Evolutionary conservation across 2,888 invertebrate species (phyloP), one percentile per base, ranked within the genome.

Genomic region (Drosophila gaucha): DNA sequence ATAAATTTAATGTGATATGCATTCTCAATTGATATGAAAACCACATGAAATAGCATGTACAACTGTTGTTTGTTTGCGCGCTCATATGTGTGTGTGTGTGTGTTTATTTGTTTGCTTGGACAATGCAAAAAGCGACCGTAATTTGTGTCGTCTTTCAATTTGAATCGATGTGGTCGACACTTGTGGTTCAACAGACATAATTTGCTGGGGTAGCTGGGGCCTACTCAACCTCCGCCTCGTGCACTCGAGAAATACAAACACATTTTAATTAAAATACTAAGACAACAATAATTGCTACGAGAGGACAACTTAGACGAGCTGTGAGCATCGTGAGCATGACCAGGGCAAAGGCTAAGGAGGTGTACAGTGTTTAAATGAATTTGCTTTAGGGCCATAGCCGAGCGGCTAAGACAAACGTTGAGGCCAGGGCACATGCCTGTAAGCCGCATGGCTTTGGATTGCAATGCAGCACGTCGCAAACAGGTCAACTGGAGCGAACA

Each of bases 211-310:
- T 46, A 38, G 12, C 35, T 8, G 10, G 22, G 9, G 14, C 14
- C 3, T 6, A 12, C 12, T 18, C 10, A 12, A 10, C 0, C 46
- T 22, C 2, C n/a, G n/a, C n/a, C 2, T 22, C 0, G 12, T 12
- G 10, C 16, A 33, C 18, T 28, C 35, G 58, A 64, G 57, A n/a
- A n/a, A n/a, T n/a, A 55, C 69, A 84, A 86, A 82, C 82, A 85
- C 63, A 80, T 82, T 84, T 84, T 84, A 84, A 84, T 86, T 84
- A 86, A 84, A 84, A 86, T 78, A 83, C 83, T 78, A 80, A 86
- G 83, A 76, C 80, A 83, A 78, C 86, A 84, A 79, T 72, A 78
- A 86, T 78, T 82, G 77, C 73, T 28, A 38, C 36, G 64, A 46
- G 52, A 31, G 30, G 35, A 30, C 35, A 26, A 46, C 33, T 55